Evolutionary conservation across 2,797 vertebrate species (phyloP).

Genomic region (Graptemys geographica): DNA sequence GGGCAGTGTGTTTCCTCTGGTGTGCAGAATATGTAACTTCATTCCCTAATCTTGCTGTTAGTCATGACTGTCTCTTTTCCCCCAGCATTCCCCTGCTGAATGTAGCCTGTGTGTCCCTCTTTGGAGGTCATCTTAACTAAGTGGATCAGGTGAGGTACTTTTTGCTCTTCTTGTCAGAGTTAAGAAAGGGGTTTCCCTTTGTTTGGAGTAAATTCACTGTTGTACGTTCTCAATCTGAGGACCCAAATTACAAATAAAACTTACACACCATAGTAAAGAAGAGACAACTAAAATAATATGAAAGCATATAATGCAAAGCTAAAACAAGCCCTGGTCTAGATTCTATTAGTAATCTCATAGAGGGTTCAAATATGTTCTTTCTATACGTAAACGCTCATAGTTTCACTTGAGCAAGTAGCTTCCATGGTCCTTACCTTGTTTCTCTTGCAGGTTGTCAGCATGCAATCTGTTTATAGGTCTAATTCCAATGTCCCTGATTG

Average conservation of each 20-base stretch:
- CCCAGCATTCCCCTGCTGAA: not conserved
- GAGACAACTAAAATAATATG: no score
- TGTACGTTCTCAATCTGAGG: not conserved
- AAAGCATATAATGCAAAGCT: no score
- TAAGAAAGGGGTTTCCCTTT: not conserved
- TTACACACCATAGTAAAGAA: not conserved
- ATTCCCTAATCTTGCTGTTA: not conserved
- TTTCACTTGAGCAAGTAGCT: not conserved
- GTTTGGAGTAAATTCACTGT: no score
- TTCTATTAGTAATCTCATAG: no score
- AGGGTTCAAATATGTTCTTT: no score
- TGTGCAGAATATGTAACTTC: not conserved
- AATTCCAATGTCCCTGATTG: not conserved
- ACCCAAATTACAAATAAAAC: not conserved
- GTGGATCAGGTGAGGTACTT: not conserved
- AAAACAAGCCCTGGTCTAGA: no score
- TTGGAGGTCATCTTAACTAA: not conserved
- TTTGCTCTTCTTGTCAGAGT: not conserved
- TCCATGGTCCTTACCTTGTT: not conserved
- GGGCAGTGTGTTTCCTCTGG: not conserved
- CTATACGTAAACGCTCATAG: not conserved
- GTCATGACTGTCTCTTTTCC: not conserved
- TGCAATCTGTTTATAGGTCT: rapidly evolving
- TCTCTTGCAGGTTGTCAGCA: not conserved
- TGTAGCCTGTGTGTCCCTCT: not conserved